A percentile compares a stretch with the other conserved stretches of the same genome.
Conservation (phyloP, 2,113 vertebrate genomes). For the Amphiprion ocellaris region DNA sequence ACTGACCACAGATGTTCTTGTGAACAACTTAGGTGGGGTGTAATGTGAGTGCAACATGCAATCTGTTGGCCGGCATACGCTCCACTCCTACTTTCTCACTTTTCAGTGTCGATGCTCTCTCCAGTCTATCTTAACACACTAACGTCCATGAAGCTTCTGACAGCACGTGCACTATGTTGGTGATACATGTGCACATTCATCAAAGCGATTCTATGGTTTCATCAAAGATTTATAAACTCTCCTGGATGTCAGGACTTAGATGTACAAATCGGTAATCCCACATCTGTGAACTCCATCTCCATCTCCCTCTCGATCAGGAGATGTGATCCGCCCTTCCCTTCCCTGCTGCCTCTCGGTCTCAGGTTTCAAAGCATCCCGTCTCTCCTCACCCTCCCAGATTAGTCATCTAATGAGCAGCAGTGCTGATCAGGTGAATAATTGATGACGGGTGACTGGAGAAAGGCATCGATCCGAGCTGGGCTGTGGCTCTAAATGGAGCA, state of each 20-base stretch:
- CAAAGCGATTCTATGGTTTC: constrained; percentile 73
- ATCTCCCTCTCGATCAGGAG: constrained; percentile 47
- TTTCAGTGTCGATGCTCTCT: constrained; percentile 19
- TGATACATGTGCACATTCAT: constrained; percentile 61
- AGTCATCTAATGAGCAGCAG: constrained; percentile 82
- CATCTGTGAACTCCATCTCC: constrained; percentile 55
- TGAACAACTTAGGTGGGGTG: constrained; percentile 55
- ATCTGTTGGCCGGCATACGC: constrained; percentile 4
- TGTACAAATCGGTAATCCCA: constrained; percentile 71
- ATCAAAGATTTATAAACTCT: constrained; percentile 73
- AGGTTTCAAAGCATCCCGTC: constrained; percentile 71
- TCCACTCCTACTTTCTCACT: constrained; percentile 35
- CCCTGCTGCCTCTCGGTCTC: constrained; percentile 65
- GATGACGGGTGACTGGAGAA: constrained; percentile 73
- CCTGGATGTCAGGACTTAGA: constrained; percentile 68
- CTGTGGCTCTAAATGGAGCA: constrained; percentile 75
- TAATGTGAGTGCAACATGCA: constrained; percentile 60
- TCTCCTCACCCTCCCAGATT: constrained; percentile 70
- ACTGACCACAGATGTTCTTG: constrained; percentile 63
- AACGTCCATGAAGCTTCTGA: constrained; percentile 62
- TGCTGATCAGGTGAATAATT: constrained; percentile 83
- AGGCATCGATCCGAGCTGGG: constrained; percentile 73
- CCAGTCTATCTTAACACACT: constrained; percentile 45
- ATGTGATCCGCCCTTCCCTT: constrained; percentile 49
- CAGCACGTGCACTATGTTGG: constrained; percentile 43